These are phyloP conservation scores for Nemoura dubitans DNA, from an alignment of 2,888 invertebrate species.

Conservation along the genomic window DNA sequence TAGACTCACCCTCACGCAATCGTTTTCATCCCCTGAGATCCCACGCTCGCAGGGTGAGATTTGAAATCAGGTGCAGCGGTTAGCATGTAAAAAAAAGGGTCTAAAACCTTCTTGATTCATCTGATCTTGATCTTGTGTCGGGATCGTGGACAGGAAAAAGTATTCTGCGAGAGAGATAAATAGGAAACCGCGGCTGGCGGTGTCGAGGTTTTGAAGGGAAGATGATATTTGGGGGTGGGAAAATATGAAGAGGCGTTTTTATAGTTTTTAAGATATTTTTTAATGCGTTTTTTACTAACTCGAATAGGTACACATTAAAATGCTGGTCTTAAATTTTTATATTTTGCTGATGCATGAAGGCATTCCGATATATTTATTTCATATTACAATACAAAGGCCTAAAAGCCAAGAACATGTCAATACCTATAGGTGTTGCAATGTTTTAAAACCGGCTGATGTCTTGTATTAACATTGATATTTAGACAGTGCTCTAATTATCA, in stretches of 20 bases:
- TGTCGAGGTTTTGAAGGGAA: not conserved
- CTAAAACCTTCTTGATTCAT: not conserved
- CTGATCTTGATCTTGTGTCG: constrained; percentile 1
- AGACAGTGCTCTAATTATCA: too few relatives aligned
- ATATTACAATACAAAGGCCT: too few relatives aligned
- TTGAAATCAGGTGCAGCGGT: not conserved
- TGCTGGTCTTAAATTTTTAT: not conserved
- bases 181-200: too few relatives aligned
- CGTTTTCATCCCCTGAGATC: constrained; percentile 17
- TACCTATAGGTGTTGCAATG: too few relatives aligned
- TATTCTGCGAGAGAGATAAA: not conserved
- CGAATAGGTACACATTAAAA: too few relatives aligned
- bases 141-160: not conserved
- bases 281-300: too few relatives aligned
- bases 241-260: not conserved
- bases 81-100: not conserved
- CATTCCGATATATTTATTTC: too few relatives aligned
- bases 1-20: not conserved
- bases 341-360: not conserved
- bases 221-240: not conserved
- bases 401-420: too few relatives aligned
- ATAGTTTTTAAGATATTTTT: not conserved
- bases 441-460: too few relatives aligned
- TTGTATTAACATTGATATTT: too few relatives aligned
- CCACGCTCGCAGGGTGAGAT: constrained; percentile 34